Percentiles rank a stretch among this genome's conserved stretches.
Evolutionary conservation across 2,113 vertebrate genomes (phyloP).

Genomic region (Dinomys branickii): DNA sequence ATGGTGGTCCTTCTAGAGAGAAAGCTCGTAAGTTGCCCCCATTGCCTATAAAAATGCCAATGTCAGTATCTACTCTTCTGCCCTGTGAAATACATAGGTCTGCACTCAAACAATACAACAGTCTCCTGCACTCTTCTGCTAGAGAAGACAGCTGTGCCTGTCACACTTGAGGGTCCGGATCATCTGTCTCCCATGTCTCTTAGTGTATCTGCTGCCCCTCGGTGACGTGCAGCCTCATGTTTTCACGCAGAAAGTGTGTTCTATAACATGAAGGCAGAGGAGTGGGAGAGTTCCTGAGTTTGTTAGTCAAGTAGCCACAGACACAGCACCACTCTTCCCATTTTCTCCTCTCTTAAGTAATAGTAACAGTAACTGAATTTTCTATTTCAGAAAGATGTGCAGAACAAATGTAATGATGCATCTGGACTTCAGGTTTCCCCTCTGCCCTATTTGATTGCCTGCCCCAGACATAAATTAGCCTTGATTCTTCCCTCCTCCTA

Average conservation of each 20-base stretch:
- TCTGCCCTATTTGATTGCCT: not conserved
- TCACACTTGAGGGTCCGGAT: not conserved
- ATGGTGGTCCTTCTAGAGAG: not conserved
- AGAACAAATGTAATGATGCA: not conserved
- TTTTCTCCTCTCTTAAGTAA: constrained; percentile 26
- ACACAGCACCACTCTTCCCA: not conserved
- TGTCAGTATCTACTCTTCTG: not conserved
- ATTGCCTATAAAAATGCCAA: not conserved
- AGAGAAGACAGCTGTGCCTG: not conserved
- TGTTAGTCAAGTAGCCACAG: not conserved
- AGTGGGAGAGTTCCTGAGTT: not conserved
- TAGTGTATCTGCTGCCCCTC: not conserved
- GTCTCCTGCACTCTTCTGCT: not conserved
- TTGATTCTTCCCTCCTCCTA: not conserved
- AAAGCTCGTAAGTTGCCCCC: not conserved
- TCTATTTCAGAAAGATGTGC: not conserved
- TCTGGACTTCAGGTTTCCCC: not conserved
- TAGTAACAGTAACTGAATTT: not conserved
- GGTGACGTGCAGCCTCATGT: not conserved
- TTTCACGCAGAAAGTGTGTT: not conserved
- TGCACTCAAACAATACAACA: not conserved
- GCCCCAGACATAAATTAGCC: not conserved
- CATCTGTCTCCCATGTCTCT: not conserved
- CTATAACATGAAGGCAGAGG: not conserved
- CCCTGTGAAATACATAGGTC: not conserved